Evolutionary conservation across 1,140 invertebrate species (phyloP).

Genomic region (Geopemphigus sp.): DNA sequence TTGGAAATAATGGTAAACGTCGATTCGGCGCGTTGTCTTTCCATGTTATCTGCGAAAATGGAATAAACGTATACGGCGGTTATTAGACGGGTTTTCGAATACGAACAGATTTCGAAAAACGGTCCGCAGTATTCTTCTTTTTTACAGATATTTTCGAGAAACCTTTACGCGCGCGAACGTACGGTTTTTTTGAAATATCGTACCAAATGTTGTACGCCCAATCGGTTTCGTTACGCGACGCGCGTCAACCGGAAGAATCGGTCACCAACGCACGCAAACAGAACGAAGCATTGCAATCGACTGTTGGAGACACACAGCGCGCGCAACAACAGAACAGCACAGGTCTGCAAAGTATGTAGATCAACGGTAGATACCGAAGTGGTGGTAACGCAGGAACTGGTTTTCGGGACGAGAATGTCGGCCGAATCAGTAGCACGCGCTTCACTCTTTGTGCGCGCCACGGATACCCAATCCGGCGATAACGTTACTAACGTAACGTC

Average conservation of each 20-base stretch:
- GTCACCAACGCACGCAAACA: background rate
- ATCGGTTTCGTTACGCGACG: background rate
- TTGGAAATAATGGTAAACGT: conserved; percentile 41
- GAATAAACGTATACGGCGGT: background rate
- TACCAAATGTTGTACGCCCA: too few species aligned
- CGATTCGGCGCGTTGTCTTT: conserved; percentile 11
- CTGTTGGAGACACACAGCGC: background rate
- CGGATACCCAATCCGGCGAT: background rate
- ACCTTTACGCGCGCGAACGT: too few species aligned
- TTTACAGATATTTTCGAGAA: too few species aligned
- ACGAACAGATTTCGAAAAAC: too few species aligned
- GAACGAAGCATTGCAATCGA: background rate
- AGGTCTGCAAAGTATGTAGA: background rate
- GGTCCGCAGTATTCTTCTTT: too few species aligned
- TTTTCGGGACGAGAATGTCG: conserved; percentile 39
- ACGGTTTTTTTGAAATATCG: too few species aligned
- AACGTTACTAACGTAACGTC: background rate
- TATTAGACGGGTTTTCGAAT: too few species aligned
- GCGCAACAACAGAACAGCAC: conserved; percentile 18
- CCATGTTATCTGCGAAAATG: conserved; percentile 17
- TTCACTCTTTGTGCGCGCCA: too few species aligned
- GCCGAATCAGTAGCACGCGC: conserved; percentile 15
- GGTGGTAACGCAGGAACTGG: conserved; percentile 36
- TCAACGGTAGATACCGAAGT: background rate
- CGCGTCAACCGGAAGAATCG: background rate